Evolutionary conservation across 92 coral and sea anemone species (phyloP), one percentile per base, ranked within the genome.

Genomic region (Diadumene lineata): DNA sequence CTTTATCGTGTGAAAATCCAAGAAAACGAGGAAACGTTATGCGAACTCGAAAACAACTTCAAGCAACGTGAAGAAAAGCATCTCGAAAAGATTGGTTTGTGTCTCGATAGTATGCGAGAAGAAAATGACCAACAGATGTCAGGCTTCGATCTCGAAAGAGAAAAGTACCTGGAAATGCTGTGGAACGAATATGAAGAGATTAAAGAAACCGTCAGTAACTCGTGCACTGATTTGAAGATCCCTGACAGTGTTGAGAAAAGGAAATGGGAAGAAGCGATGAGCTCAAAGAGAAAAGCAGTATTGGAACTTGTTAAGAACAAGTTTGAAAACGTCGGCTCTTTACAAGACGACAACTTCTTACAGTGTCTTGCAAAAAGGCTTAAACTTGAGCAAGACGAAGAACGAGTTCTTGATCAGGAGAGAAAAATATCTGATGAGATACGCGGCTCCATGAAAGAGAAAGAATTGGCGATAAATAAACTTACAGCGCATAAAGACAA

Each of bases 311-410:
- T 96, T 34, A 81, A 89, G 70, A 81, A 70, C 18, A 84, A 86
- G 68, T 51, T 90, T 55, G 87, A 73, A 34, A 82, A 71, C 29
- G 78, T 92, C 43, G 96, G 94, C 22, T 79, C 85, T 0, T 89
- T 87, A 1, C 84, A 84, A 19, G 84, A 84, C 56, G 79, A 78
- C 16, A 43, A 78, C 18, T 89, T 91, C 32, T 68, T 77, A n/a
- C 87, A 85, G n/a, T 91, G 83, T 68, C 82, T 91, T 19, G 89
- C 83, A 6, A 84, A 79, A 53, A 80, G 88, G 8, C 88, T 92
- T 29, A 89, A 72, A 55, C 81, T 91, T 29, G 97, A 91, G 51
- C 84, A 78, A 78, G 97, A 91, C 29, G 93, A 91, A 50, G 97
- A 91, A 32, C 58, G 93, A 60, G 89, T 88, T 27, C 82, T 84